A percentile compares a stretch with the other conserved stretches of the same genome.
Evolutionary conservation across 1,140 invertebrate genomes (phyloP).

Genomic region (Drosophila willistoni): DNA sequence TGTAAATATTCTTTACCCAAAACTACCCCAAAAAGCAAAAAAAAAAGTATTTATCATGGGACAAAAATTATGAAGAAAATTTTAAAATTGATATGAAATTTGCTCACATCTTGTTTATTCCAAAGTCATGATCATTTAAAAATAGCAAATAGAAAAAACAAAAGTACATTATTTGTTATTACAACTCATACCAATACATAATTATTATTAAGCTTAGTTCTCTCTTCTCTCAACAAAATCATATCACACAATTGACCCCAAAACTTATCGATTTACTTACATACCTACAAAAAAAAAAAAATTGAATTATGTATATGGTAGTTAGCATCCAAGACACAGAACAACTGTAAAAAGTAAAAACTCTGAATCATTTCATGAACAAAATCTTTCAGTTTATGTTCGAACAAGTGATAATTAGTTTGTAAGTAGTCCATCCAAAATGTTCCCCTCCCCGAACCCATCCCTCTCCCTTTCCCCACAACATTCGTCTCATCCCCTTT

Average conservation of each 20-base stretch:
- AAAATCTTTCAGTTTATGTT: slow-evolving; percentile 58
- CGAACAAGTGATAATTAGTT: slow-evolving; percentile 75
- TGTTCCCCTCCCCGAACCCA: slow-evolving; percentile 19
- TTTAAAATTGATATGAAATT: slow-evolving; percentile 31
- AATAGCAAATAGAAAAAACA: slow-evolving; percentile 15
- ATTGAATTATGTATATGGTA: slow-evolving; percentile 40
- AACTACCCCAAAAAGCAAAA: background rate
- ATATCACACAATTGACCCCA: slow-evolving; percentile 58
- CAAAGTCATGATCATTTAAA: slow-evolving; percentile 43
- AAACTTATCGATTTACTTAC: slow-evolving; percentile 44
- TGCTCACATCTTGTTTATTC: slow-evolving; percentile 73
- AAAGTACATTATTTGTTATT: slow-evolving; percentile 41
- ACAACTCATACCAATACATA: slow-evolving; percentile 31
- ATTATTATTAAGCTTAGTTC: slow-evolving; percentile 55
- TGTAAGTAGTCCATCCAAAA: slow-evolving; percentile 56
- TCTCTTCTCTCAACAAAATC: slow-evolving; percentile 57
- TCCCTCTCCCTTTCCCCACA: slow-evolving; percentile 30
- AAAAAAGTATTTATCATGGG: slow-evolving; percentile 47
- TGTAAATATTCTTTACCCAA: slow-evolving; percentile 41
- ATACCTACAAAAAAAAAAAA: slow-evolving; percentile 37
- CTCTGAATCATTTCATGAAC: slow-evolving; percentile 30
- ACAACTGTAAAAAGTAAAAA: slow-evolving; percentile 54
- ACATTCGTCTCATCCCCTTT: slow-evolving; percentile 14
- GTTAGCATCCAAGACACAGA: slow-evolving; percentile 45
- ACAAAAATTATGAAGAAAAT: slow-evolving; percentile 27